Percentiles rank a stretch among this genome's conserved stretches.
Evolutionary conservation across 2,888 invertebrate genomes (phyloP).

Genomic region (Mesoligia furuncula): DNA sequence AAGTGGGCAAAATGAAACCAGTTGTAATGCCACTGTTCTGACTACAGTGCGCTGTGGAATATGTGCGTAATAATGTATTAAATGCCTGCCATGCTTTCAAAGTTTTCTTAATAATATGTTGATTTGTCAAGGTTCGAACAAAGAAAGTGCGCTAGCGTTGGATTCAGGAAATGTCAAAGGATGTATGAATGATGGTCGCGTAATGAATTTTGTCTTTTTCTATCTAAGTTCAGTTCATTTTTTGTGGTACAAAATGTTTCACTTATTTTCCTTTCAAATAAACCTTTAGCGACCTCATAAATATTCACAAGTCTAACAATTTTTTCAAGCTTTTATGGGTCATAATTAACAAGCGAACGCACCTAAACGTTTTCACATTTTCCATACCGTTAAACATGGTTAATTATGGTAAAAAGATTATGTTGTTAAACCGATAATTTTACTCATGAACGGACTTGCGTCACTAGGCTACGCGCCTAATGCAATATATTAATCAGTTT

Average conservation of each 20-base stretch:
- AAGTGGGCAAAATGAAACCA: conserved; percentile 64
- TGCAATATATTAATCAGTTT: conserved; percentile 18
- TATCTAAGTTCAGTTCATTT: neutral
- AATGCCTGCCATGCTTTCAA: conserved; percentile 5
- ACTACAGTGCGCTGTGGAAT: conserved; percentile 42
- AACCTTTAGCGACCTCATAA: conserved; percentile 12
- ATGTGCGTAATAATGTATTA: conserved; percentile 36
- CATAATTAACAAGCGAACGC: conserved; percentile 38
- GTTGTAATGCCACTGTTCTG: conserved; percentile 58
- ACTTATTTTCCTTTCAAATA: neutral
- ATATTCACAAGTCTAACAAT: conserved; percentile 30
- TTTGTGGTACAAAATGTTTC: neutral
- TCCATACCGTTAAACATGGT: conserved; percentile 51
- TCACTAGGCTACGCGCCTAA: conserved; percentile 27
- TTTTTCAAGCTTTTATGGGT: conserved; percentile 46
- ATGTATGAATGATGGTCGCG: neutral
- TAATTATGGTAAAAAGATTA: conserved; percentile 62
- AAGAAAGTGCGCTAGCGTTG: conserved; percentile 23
- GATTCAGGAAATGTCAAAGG: neutral
- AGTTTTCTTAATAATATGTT: neutral
- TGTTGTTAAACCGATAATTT: conserved; percentile 47
- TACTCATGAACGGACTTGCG: conserved; percentile 44
- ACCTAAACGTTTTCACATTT: conserved; percentile 48
- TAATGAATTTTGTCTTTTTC: neutral
- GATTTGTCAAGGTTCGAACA: conserved; percentile 10